Conservation (phyloP, 2,888 invertebrate species). For the Amblyteles armatorius region DNA sequence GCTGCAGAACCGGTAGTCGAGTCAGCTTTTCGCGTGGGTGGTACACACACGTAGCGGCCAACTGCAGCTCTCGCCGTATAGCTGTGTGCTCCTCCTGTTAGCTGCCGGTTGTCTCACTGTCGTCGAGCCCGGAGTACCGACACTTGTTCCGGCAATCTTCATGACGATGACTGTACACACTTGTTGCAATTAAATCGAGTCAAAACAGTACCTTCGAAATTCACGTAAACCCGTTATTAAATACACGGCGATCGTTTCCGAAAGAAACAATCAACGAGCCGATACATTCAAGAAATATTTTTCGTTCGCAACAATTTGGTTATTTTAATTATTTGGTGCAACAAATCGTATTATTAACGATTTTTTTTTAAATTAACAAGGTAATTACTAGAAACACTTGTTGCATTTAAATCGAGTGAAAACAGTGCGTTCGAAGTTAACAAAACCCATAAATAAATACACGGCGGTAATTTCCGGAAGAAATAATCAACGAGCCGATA, state of each 20-base stretch:
- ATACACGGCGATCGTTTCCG: background rate
- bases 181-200: constrained; percentile 36
- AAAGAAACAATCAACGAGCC: too few species aligned
- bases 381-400: too few species aligned
- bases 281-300: too few species aligned
- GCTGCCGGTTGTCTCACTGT: constrained; percentile 49
- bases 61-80: constrained; percentile 26
- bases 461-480: too few species aligned
- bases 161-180: constrained; percentile 33
- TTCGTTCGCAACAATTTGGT: too few species aligned
- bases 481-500: too few species aligned
- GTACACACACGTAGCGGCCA: constrained; percentile 43
- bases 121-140: constrained; percentile 33
- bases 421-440: too few species aligned
- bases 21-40: constrained; percentile 70
- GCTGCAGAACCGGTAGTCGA: constrained; percentile 75
- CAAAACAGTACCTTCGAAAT: background rate
- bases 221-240: background rate
- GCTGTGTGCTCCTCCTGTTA: constrained; percentile 48
- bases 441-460: too few species aligned
- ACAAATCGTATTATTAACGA: too few species aligned
- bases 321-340: too few species aligned
- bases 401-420: too few species aligned
- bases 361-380: too few species aligned
- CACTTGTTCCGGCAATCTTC: constrained; percentile 58